These are phyloP conservation scores for Prosapia bicincta DNA, from an alignment of 2,888 invertebrate genomes.

Conservation along the genomic window DNA sequence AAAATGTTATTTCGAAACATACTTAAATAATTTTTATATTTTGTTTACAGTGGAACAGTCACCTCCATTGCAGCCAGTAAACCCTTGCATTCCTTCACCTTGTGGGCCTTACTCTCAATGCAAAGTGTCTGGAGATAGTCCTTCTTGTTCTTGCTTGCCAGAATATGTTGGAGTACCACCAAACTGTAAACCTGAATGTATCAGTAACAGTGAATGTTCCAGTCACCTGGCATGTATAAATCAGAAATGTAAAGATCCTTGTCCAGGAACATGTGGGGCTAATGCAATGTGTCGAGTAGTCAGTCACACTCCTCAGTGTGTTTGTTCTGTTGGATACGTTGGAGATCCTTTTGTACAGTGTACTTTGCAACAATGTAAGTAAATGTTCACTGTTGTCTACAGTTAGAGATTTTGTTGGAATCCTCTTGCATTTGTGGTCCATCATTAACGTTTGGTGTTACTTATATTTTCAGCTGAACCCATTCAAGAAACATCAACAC, in stretches of 20 bases:
- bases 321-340: constrained; percentile 45
- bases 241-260: constrained; percentile 48
- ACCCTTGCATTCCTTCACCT: constrained; percentile 63
- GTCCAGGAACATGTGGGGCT: constrained; percentile 47
- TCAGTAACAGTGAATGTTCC: constrained; percentile 54
- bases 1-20: not conserved
- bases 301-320: constrained; percentile 50
- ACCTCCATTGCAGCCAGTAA: constrained; percentile 37
- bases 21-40: not conserved
- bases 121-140: constrained; percentile 56
- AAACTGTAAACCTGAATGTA: constrained; percentile 74
- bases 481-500: constrained; percentile 49
- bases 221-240: constrained; percentile 46
- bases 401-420: constrained; percentile 4
- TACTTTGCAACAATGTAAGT: constrained; percentile 32
- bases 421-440: too few relatives aligned
- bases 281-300: constrained; percentile 48
- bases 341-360: constrained; percentile 44
- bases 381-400: not conserved
- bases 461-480: constrained; percentile 28
- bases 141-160: constrained; percentile 66
- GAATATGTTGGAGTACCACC: constrained; percentile 47
- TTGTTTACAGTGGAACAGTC: constrained; percentile 23
- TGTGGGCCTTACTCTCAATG: constrained; percentile 66
- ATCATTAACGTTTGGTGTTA: too few relatives aligned